Evolutionary conservation across 1,140 invertebrate species (phyloP), one percentile per base, ranked within the genome.

Genomic region (Proctacanthus coquilletti): DNA sequence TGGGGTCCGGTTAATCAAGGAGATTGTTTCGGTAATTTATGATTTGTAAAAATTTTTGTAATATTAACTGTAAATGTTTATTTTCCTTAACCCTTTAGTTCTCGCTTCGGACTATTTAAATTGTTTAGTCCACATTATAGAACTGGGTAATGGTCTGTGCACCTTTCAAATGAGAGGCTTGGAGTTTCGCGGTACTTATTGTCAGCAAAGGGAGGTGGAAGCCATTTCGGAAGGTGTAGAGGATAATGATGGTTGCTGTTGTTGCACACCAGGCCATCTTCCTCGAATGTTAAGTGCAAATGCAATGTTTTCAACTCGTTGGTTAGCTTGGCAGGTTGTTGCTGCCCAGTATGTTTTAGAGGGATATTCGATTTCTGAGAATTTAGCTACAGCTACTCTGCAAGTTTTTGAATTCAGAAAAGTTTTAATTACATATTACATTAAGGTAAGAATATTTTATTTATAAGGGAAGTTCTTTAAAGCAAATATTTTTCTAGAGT

Each of bases 171-270:
- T 99, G 55, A 69, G 95, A 42, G 95, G 95, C 4, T 63, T 99
- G 3, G 95, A 99, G 64, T 98, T 99, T 63, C 66, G 93, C 38
- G 95, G 92, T 42, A 99, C 95, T 2, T 98, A 99, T 59, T 99
- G 95, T 63, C 95, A 98, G 60, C 95, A 98, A 60, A 63, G 88
- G 41, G 88, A 93, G 62, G 87, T 95, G 5, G 92, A 95, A 67
- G 95, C 95, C 6, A 98, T 99, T 23, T 93, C 88, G 2, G 93
- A 98, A 66, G 91, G 69, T 4, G 84, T 92, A 2, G 87, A 94
- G 54, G 89, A 94, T 48, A 91, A 95, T 62, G 80, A 84, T 49
- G 84, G 84, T 37, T 71, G 69, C 38, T 92, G 89, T 61, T 95
- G 91, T 55, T 94, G 84, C 63, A 81, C 89, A 62, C 85, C 91